These are phyloP conservation scores for Trachelipus rathkii DNA, from an alignment of 1,140 invertebrate genomes.

Conservation along the genomic window DNA sequence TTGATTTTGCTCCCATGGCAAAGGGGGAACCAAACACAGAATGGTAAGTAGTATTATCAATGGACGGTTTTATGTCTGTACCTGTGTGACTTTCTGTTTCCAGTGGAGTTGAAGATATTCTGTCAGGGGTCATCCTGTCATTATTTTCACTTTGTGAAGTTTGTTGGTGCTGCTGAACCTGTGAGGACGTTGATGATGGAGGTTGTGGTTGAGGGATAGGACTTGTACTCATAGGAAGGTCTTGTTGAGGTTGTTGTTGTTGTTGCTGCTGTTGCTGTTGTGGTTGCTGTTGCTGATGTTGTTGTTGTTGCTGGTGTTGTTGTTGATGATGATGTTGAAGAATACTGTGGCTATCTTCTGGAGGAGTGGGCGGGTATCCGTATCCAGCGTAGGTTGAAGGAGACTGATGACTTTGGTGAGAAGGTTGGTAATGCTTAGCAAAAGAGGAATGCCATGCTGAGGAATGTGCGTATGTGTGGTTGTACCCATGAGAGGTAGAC, in stretches of 20 bases:
- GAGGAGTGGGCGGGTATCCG: not conserved
- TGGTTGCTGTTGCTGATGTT: not conserved
- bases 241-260: not conserved
- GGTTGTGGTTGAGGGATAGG: not conserved
- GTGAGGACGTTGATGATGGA: not conserved
- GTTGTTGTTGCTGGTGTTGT: not conserved
- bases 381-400: not conserved
- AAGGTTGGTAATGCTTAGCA: not conserved
- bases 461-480: not conserved
- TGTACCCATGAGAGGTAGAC: not conserved
- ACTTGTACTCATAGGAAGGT: not conserved
- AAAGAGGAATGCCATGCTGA: not conserved
- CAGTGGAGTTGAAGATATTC: not conserved
- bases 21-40: not conserved
- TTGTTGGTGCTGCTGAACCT: not conserved
- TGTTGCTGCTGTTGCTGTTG: not conserved
- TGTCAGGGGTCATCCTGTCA: not conserved
- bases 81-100: not conserved
- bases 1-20: not conserved
- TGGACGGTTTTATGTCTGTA: not conserved
- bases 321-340: not conserved
- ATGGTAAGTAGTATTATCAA: not conserved
- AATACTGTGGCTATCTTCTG: not conserved
- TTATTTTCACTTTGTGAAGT: not conserved
- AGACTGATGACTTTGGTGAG: not conserved